Conservation (phyloP, 2,113 vertebrate genomes). For the Tyto alba region DNA sequence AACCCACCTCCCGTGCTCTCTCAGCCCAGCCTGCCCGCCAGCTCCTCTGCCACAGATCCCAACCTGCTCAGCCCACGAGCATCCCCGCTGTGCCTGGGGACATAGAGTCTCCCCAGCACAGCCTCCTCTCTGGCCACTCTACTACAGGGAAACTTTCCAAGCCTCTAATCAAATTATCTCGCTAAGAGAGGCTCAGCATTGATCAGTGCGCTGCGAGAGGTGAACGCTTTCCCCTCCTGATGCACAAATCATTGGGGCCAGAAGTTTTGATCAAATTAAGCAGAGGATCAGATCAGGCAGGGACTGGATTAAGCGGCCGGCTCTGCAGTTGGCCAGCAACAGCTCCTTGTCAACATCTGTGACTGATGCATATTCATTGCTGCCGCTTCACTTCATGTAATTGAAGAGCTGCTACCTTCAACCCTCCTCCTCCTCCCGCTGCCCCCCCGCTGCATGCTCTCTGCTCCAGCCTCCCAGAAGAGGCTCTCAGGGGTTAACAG, state of each 20-base stretch:
- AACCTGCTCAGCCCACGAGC: neutral
- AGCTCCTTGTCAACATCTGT: slow-evolving; percentile 59
- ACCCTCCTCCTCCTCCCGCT: neutral
- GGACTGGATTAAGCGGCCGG: slow-evolving; percentile 28
- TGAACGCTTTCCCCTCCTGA: slow-evolving; percentile 8
- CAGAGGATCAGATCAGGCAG: slow-evolving; percentile 48
- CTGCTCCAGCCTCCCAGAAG: neutral
- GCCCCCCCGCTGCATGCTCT: fast-evolving
- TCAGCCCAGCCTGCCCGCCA: neutral
- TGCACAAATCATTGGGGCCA: slow-evolving; percentile 35
- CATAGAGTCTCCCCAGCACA: neutral
- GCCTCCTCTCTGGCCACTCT: neutral
- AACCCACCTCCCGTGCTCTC: fast-evolving
- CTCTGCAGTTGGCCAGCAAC: slow-evolving; percentile 45
- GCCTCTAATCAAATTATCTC: slow-evolving; percentile 44
- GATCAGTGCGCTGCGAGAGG: neutral
- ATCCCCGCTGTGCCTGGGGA: neutral
- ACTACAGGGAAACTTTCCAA: slow-evolving; percentile 44
- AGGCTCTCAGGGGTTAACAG: slow-evolving; percentile 52
- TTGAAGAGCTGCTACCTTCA: neutral
- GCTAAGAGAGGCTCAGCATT: slow-evolving; percentile 26
- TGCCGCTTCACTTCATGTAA: slow-evolving; percentile 32
- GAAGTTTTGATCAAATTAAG: slow-evolving; percentile 56
- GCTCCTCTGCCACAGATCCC: neutral
- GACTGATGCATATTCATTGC: slow-evolving; percentile 57